These are phyloP conservation scores for Hermatobates lingyangjiaoensis DNA, from an alignment of 1,140 invertebrate genomes.

Conservation along the genomic window DNA sequence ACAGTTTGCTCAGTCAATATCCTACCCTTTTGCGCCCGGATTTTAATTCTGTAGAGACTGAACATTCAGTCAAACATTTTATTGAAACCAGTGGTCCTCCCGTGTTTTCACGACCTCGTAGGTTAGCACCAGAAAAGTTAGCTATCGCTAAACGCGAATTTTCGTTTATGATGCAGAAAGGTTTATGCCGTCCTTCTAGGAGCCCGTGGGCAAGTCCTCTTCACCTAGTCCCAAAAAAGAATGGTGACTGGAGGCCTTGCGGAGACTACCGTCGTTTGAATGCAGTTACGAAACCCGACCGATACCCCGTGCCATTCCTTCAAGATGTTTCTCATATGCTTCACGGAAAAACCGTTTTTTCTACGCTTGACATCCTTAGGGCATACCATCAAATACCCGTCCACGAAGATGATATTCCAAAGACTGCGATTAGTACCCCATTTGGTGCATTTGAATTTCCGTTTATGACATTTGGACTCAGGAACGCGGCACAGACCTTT, in stretches of 20 bases:
- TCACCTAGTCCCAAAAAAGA: conserved; percentile 27
- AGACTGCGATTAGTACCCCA: conserved; percentile 1
- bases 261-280: conserved; percentile 31
- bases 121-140: conserved; percentile 21
- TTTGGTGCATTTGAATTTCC: conserved; percentile 12
- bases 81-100: conserved; percentile 19
- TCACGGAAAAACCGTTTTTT: conserved; percentile 23
- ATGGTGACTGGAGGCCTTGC: conserved; percentile 24
- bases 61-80: background rate
- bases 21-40: background rate
- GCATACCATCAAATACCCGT: conserved; percentile 30
- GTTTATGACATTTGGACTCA: conserved; percentile 20
- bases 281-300: conserved; percentile 21
- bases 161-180: conserved; percentile 19
- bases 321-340: conserved; percentile 21
- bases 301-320: conserved; percentile 22
- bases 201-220: conserved; percentile 26
- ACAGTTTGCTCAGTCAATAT: background rate
- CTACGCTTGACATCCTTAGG: conserved; percentile 25
- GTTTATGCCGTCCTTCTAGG: conserved; percentile 19
- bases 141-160: conserved; percentile 18
- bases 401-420: conserved; percentile 16
- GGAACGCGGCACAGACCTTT: conserved; percentile 25
- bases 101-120: conserved; percentile 21
- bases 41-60: background rate